Evolutionary conservation across 2,113 vertebrate genomes (phyloP).

Genomic region (Rhinoderma darwinii): DNA sequence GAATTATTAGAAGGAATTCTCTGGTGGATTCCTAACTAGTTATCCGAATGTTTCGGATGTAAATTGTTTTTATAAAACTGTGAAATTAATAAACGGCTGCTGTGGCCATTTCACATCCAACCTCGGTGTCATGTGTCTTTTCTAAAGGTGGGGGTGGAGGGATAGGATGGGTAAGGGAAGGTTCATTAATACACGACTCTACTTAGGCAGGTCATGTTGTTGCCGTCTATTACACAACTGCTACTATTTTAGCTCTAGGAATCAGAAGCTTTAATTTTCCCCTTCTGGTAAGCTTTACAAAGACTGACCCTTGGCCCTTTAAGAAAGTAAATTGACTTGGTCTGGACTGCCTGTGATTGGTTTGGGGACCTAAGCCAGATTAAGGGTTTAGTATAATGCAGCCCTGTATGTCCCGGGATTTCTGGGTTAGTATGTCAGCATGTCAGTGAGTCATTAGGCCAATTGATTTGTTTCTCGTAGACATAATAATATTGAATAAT

Average conservation of each 20-base stretch:
- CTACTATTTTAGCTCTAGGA: conserved; percentile 48
- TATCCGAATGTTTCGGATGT: no score
- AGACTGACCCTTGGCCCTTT: conserved; percentile 56
- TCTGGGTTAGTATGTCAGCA: conserved; percentile 83
- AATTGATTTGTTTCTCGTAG: background rate
- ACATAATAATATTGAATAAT: background rate
- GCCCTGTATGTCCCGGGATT: conserved; percentile 64
- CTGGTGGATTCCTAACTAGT: no score
- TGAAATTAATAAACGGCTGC: no score
- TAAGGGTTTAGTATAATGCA: conserved; percentile 69
- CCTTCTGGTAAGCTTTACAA: conserved; percentile 53
- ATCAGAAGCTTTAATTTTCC: conserved; percentile 52
- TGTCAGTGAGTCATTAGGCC: conserved; percentile 84
- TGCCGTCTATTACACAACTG: conserved; percentile 48
- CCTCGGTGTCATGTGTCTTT: no score
- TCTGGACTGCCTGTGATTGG: conserved; percentile 66
- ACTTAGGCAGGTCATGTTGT: no score
- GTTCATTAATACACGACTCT: no score
- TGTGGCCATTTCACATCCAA: no score
- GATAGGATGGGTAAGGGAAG: no score
- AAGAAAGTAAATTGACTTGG: conserved; percentile 58
- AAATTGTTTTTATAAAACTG: no score
- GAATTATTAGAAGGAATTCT: no score
- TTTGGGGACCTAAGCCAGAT: conserved; percentile 70
- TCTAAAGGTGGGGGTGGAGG: no score